These are phyloP conservation scores for Parnassius mnemosyne DNA, from an alignment of 2,888 invertebrate genomes.

Conservation along the genomic window DNA sequence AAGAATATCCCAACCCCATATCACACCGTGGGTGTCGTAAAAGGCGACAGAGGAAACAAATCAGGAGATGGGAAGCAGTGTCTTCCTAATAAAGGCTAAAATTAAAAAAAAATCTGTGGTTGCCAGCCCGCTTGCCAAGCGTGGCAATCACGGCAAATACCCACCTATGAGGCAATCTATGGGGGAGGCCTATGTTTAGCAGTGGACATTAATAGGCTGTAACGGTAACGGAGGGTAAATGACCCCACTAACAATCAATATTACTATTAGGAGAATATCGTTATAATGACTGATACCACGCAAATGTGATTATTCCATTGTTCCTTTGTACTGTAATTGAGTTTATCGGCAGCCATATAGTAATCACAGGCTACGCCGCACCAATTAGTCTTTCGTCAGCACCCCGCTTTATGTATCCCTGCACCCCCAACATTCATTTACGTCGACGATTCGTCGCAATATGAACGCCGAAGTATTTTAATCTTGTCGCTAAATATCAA, in stretches of 20 bases:
- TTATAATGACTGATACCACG: conserved; percentile 15
- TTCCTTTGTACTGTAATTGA: conserved; percentile 40
- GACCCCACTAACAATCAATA: neutral
- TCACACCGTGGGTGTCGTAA: too few relatives aligned
- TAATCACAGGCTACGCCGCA: conserved; percentile 41
- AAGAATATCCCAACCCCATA: too few relatives aligned
- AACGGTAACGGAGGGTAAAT: neutral
- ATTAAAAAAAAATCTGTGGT: too few relatives aligned
- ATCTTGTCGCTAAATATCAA: conserved; percentile 30
- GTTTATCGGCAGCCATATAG: conserved; percentile 39
- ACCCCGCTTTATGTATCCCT: conserved; percentile 38
- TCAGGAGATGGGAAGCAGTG: too few relatives aligned
- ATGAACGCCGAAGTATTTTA: conserved; percentile 20
- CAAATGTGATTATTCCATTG: conserved; percentile 32
- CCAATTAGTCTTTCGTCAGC: conserved; percentile 52
- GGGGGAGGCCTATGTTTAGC: too few relatives aligned
- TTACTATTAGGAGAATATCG: conserved; percentile 22
- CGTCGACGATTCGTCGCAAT: conserved; percentile 8
- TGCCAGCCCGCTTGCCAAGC: too few relatives aligned
- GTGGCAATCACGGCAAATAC: too few relatives aligned
- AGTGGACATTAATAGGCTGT: too few relatives aligned
- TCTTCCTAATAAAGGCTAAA: too few relatives aligned
- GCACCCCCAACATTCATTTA: conserved; percentile 30
- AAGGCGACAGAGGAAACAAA: too few relatives aligned
- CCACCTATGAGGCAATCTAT: too few relatives aligned